Evolutionary conservation across 2,888 invertebrate genomes (phyloP), one percentile per base, ranked within the genome.

Genomic region (Stenichneumon culpator): DNA sequence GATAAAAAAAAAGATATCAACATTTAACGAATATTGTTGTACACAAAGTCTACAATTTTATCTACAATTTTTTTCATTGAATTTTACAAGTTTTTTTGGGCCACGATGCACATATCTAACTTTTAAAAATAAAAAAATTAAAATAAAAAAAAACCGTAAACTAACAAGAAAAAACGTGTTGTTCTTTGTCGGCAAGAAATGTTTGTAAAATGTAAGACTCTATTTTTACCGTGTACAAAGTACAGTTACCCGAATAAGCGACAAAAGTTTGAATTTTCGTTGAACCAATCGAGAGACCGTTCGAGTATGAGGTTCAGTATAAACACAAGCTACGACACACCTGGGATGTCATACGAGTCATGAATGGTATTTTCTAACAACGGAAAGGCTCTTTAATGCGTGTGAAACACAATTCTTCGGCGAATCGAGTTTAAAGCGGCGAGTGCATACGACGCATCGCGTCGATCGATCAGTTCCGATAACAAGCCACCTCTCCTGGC

Each of bases 391-490:
- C 28, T 16, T 44, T 28, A 32, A 11, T 16, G 69, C n/a, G 25
- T 52, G 44, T 70, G 44, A 77, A 68, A 39, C 7, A n/a, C 14
- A 14, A 67, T 82, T 72, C 67, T 72, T 54, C 36, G 25, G 22
- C 47, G 57, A 72, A 78, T 82, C 63, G 70, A 67, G 39, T 36
- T 36, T 54, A 54, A 70, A 19, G 60, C 25, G 69, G 19, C 11
- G 28, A 73, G 25, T 44, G 16, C 44, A 39, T 25, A 47, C 63
- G 50, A 83, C 63, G 50, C 68, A 44, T 52, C 69, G 69, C 25
- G 22, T 47, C 57, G 57, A 78, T 79, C 79, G 79, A 83, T 79
- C 79, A 47, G 57, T 57, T 74, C 28, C 79, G 63, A 83, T 74
- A 79, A 79, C 69, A 63, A 22, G 52, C 22, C 19, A 14, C 28